These are phyloP conservation scores for Orthonychiurus folsomi DNA, from an alignment of 2,888 invertebrate genomes.

Conservation along the genomic window DNA sequence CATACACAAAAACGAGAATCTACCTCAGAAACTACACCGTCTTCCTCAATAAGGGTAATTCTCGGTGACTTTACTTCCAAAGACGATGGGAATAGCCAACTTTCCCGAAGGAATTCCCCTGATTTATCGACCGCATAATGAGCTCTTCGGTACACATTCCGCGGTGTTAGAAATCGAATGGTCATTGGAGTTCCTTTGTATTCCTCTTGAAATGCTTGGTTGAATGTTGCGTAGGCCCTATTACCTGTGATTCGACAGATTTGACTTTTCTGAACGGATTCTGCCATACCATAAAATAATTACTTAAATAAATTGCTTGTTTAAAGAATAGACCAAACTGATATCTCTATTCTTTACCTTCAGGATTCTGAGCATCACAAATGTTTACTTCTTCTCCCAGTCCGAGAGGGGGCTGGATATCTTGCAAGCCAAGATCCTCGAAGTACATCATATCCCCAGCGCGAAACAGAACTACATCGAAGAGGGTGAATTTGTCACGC, in stretches of 20 bases:
- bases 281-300: no score
- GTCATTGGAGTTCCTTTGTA: constrained; percentile 7
- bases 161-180: neutral
- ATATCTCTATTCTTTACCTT: no score
- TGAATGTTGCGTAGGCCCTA: no score
- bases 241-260: no score
- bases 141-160: constrained; percentile 1
- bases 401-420: neutral
- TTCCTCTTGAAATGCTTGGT: neutral
- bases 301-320: no score
- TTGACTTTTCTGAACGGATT: no score
- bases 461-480: neutral
- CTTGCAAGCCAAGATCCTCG: neutral
- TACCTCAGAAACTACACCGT: neutral
- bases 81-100: neutral
- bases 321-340: no score
- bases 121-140: constrained; percentile 3
- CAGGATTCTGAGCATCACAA: no score
- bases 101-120: neutral
- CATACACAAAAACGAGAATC: no score
- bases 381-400: no score
- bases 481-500: neutral
- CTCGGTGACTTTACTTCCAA: neutral
- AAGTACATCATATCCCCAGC: constrained; percentile 1
- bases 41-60: neutral